Base-by-base conservation (phyloP, 1,140 invertebrate genomes). In the Batillaria attramentaria region DNA sequence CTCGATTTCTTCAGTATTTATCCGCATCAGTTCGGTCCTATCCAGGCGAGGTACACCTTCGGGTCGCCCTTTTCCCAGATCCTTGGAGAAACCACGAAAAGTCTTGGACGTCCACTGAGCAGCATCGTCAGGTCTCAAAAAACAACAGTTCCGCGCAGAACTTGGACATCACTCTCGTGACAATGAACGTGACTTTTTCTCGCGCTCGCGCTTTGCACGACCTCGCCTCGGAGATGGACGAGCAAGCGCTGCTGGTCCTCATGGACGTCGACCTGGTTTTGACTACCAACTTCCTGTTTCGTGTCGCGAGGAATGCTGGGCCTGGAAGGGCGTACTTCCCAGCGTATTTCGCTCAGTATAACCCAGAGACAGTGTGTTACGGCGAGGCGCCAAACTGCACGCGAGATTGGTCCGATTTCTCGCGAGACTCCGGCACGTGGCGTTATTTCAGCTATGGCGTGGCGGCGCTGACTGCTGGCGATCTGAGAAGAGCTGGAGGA, bases 401-500 rank as follows among this genome's bases (percentile, higher is more conserved):
- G 0, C 16, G 33, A 1, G 35, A 69, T 3, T 77, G 81, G 20
- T 75, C 76, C 43, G 35, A 70, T n/a, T 60, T 94, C 28, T 90
- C 92, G 77, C 93, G 96, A 80, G 91, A 94, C 57, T 92, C 90
- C 39, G 97, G 97, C 0, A 97, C 96, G 84, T 98, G 97, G 94
- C 92, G 98, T 78, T 94, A 96, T 82, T 99, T 96, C 91, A 98
- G 98, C 37, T 99, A 96, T 89, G 98, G 98, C 42, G 97, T 99
- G 68, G 95, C 95, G 4, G 94, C 95, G 72, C 92, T 98, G 54
- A 99, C 96, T 88, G 97, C 97, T 89, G 93, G 92, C 77, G 98
- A 99, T 91, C 94, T 97, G 72, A 87, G 91, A 69, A 91, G 91
- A 31, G 89, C 92, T 72, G 97, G 97, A 39, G 96, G 97, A 0